Evolutionary conservation across 1,140 invertebrate genomes (phyloP).

Genomic region (Drosophila malerkotliana): DNA sequence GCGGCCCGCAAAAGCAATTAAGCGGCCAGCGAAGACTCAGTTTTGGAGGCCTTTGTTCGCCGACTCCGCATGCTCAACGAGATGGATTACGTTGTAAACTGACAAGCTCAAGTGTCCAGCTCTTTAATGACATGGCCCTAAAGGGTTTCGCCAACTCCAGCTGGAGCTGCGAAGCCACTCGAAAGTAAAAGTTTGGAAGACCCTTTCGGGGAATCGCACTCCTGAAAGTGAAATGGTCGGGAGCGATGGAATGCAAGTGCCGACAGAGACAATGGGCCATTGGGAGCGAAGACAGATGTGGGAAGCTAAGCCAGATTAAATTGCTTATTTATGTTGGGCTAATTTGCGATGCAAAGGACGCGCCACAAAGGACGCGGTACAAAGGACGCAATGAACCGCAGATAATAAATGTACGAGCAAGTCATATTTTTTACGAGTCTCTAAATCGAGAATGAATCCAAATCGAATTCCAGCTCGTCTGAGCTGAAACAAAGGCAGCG

Average conservation of each 20-base stretch:
- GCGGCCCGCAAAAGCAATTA: constrained; percentile 37
- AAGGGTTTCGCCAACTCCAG: constrained; percentile 35
- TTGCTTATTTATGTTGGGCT: constrained; percentile 21
- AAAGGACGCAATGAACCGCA: constrained; percentile 52
- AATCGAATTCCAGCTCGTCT: constrained; percentile 44
- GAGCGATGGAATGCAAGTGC: not conserved
- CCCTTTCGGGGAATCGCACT: constrained; percentile 31
- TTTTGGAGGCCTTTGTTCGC: constrained; percentile 26
- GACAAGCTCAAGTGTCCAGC: constrained; percentile 50
- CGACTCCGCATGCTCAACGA: constrained; percentile 39
- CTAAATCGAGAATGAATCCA: constrained; percentile 38
- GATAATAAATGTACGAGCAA: constrained; percentile 44
- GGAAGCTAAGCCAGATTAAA: constrained; percentile 17
- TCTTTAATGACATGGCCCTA: constrained; percentile 54
- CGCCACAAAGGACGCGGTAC: not conserved
- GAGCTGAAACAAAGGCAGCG: constrained; percentile 7
- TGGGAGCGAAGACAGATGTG: not conserved
- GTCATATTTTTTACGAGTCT: constrained; percentile 31
- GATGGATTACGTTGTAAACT: constrained; percentile 75
- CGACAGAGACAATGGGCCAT: constrained; percentile 11
- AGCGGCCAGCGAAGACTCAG: constrained; percentile 6
- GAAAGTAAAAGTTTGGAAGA: constrained; percentile 66
- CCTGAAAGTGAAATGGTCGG: constrained; percentile 25
- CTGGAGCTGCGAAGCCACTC: not conserved
- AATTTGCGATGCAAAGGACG: constrained; percentile 34